These are phyloP conservation scores for Ophion ventricosus DNA, from an alignment of 2,888 invertebrate genomes.

Conservation along the genomic window DNA sequence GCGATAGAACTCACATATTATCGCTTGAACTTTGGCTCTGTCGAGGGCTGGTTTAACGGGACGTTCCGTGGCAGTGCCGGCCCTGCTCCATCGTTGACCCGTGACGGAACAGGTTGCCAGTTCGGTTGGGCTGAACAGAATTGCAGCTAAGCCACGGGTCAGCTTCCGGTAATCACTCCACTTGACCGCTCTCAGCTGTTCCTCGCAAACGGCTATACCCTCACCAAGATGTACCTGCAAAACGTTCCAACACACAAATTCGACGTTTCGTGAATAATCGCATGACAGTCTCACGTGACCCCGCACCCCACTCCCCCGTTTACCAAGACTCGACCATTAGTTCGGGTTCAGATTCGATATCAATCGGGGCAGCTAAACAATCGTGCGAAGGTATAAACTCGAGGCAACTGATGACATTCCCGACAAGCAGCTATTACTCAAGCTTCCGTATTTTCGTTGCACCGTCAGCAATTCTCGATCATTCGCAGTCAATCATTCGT, in stretches of 20 bases:
- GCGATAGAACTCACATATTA: constrained; percentile 86
- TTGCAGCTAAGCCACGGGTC: constrained; percentile 90
- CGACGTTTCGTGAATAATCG: constrained; percentile 18
- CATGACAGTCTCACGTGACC: background rate
- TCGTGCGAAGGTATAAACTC: background rate
- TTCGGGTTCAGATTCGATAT: background rate
- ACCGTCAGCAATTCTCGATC: too few relatives aligned
- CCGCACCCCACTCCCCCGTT: too few relatives aligned
- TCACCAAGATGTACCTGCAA: constrained; percentile 89
- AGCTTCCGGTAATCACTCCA: constrained; percentile 91
- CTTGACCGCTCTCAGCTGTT: constrained; percentile 88
- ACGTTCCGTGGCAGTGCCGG: constrained; percentile 88
- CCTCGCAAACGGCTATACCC: constrained; percentile 90
- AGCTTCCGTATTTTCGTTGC: too few relatives aligned
- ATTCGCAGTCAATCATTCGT: too few relatives aligned
- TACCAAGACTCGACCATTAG: background rate
- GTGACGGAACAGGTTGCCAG: constrained; percentile 90
- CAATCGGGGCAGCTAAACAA: background rate
- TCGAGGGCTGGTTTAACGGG: constrained; percentile 91
- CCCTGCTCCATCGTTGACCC: constrained; percentile 90
- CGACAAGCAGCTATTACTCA: too few relatives aligned
- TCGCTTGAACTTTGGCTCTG: constrained; percentile 89
- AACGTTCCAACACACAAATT: background rate
- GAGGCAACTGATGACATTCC: too few relatives aligned
- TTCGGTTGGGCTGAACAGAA: constrained; percentile 89